Evolutionary conservation across 30 jellyfish, hydroid and myxozoan genomes (phyloP).

Genomic region (Aurelia sp.): DNA sequence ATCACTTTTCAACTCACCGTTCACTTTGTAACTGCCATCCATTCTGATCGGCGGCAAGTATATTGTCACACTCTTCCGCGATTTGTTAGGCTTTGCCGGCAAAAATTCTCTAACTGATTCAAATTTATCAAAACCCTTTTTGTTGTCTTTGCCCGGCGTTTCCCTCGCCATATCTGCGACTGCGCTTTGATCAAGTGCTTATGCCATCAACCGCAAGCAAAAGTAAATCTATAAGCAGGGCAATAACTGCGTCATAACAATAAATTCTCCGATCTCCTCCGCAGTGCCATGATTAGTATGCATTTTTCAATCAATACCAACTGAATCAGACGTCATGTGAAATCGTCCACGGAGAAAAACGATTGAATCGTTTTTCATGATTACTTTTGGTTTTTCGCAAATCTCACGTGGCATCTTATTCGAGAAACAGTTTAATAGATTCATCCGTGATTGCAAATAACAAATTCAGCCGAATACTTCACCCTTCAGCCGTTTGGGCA

Average conservation of each 20-base stretch:
- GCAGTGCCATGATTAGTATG: too few species aligned
- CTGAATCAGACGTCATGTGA: too few species aligned
- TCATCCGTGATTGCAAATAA: too few species aligned
- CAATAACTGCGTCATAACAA: constrained; percentile 7
- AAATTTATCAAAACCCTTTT: neutral
- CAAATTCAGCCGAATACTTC: too few species aligned
- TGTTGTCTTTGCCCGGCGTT: neutral
- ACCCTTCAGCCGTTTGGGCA: too few species aligned
- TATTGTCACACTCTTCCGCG: neutral
- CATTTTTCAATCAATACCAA: too few species aligned
- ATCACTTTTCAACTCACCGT: too few species aligned
- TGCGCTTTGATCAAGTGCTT: neutral
- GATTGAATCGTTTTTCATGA: too few species aligned
- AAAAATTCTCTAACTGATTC: neutral
- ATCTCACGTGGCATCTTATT: too few species aligned
- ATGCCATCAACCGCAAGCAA: neutral
- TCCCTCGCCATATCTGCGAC: constrained; percentile 1
- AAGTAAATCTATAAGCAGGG: neutral
- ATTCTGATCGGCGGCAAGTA: neutral
- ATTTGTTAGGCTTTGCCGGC: neutral
- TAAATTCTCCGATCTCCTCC: neutral
- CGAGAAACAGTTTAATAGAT: too few species aligned
- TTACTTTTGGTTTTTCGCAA: too few species aligned
- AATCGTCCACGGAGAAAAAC: too few species aligned
- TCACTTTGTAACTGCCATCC: neutral